Conservation (phyloP, 64 coral and sea anemone species). For the Acropora yongei region DNA sequence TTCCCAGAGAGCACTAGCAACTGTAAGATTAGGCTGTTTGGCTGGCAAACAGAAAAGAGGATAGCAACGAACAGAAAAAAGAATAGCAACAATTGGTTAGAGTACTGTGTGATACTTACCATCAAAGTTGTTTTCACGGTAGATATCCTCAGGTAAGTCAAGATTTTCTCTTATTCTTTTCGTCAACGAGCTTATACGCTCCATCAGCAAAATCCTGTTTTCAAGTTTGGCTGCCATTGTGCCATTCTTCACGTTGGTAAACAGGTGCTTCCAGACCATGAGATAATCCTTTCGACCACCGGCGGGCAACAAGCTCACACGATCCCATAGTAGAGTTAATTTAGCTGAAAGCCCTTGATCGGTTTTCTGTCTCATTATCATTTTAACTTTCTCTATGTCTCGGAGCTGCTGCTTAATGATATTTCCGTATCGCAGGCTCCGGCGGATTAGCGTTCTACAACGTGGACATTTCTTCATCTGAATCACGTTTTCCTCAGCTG, state of each 20-base stretch:
- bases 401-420: slow-evolving; percentile 55
- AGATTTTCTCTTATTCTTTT: not conserved
- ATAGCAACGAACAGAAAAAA: not conserved
- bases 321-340: not conserved
- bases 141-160: not conserved
- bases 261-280: no score
- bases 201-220: slow-evolving; percentile 48
- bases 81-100: not conserved
- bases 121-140: not conserved
- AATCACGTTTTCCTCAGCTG: not conserved
- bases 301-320: not conserved
- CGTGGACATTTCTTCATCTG: slow-evolving; percentile 73
- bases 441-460: slow-evolving; percentile 68
- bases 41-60: not conserved
- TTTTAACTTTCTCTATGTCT: slow-evolving; percentile 71
- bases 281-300: no score
- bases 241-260: not conserved
- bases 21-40: no score
- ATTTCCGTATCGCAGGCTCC: slow-evolving; percentile 76
- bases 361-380: not conserved
- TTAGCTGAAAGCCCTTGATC: not conserved
- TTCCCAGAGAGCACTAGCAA: no score
- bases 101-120: not conserved
- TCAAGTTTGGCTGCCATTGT: not conserved
- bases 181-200: not conserved